Base-by-base conservation (phyloP, 2,888 invertebrate species). In the Branchipolynoe longqiensis region DNA sequence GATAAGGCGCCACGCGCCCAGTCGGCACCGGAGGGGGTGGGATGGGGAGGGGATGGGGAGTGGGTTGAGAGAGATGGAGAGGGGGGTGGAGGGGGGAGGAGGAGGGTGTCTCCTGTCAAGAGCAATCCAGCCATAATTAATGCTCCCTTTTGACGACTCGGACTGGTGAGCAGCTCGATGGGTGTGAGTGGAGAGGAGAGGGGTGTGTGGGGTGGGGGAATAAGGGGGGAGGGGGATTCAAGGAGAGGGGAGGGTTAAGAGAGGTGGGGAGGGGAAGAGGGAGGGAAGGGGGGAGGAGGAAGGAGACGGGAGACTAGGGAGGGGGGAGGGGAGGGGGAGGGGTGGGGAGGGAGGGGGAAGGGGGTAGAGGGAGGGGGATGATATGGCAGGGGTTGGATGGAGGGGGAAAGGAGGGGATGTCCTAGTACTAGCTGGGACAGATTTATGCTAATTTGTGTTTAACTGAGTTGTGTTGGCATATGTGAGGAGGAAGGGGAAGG, bases 1-100 rank as follows among this genome's bases (percentile, higher is more conserved):
- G 69, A 69, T 69, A 69, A 69, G 36, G 38, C 69, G 69, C 69
- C 62, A 31, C 28, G 28, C 28, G 31, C 3, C 31, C 62, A 48
- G 48, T 48, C 3, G 12, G 62, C 25, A 31, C 25, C 28, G 62
- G 62, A 2, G 1, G 33, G 69, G 36, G 14, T 33, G 33, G 36
- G 36, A 38, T 69, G 62, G 62, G n/a, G n/a, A n/a, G n/a, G n/a
- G n/a, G n/a, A n/a, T n/a, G n/a, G n/a, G n/a, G n/a, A n/a, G n/a
- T n/a, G 48, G 8, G 48, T 12, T 48, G 18, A 18, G 48, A 48
- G 48, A 48, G 8, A n/a, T n/a, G n/a, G n/a, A n/a, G n/a, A n/a
- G n/a, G n/a, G 31, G n/a, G 62, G n/a, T 6, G n/a, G 62, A 62
- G 31, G 8, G 62, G 62, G n/a, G 31, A 25, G 25, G n/a, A n/a